Evolutionary conservation across 2,113 vertebrate genomes (phyloP).

Genomic region (Quiscalus mexicanus): DNA sequence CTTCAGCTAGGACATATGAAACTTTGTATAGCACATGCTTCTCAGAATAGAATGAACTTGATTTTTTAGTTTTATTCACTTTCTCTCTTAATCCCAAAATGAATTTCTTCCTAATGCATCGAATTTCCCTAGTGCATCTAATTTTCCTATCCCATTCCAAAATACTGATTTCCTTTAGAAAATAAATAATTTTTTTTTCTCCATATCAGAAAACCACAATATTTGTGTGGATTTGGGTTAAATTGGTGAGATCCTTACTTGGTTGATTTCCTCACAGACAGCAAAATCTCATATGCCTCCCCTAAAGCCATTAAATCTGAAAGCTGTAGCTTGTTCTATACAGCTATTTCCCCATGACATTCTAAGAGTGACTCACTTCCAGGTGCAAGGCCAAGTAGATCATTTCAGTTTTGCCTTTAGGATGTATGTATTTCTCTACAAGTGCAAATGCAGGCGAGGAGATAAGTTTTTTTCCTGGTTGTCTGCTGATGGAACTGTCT

Average conservation of each 20-base stretch:
- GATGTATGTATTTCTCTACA: fast-evolving
- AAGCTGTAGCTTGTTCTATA: neutral
- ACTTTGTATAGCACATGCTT: neutral
- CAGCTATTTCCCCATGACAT: neutral
- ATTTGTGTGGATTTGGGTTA: neutral
- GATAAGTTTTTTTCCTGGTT: neutral
- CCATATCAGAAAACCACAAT: neutral
- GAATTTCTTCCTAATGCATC: neutral
- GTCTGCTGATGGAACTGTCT: neutral
- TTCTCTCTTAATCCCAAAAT: neutral
- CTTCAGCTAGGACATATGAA: neutral
- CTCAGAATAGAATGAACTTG: neutral
- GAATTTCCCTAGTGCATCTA: neutral
- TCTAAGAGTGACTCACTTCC: neutral
- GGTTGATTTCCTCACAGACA: neutral
- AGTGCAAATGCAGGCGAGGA: neutral
- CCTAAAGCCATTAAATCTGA: neutral
- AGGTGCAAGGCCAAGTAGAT: neutral
- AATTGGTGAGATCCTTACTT: neutral
- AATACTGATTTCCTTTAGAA: neutral
- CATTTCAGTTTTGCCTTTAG: neutral
- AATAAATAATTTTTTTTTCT: neutral
- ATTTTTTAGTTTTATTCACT: neutral
- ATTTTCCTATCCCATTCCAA: neutral
- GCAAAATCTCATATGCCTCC: neutral